Evolutionary conservation across 2,113 vertebrate genomes (phyloP).

Genomic region (Laticauda colubrina): DNA sequence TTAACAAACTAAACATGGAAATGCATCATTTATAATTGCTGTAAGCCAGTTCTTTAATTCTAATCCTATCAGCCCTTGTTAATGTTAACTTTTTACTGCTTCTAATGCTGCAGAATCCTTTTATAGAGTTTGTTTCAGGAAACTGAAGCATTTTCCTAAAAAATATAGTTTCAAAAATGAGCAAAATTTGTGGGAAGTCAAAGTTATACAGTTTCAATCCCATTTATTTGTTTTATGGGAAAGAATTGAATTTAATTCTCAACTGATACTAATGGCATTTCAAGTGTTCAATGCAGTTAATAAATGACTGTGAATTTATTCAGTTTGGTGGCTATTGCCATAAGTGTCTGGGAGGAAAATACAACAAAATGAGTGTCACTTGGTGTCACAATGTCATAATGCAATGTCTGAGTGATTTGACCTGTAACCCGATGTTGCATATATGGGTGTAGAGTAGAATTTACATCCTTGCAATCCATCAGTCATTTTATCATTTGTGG

Average conservation of each 20-base stretch:
- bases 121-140: background rate
- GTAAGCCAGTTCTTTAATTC: slow-evolving; percentile 4
- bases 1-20: background rate
- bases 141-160: background rate
- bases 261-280: background rate
- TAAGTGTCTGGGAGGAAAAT: background rate
- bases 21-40: background rate
- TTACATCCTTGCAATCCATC: background rate
- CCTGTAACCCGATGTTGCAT: background rate
- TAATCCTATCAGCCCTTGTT: background rate
- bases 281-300: background rate
- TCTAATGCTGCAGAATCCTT: background rate
- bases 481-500: background rate
- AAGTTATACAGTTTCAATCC: background rate
- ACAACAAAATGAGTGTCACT: background rate
- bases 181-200: background rate
- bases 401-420: background rate
- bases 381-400: background rate
- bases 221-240: background rate
- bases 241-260: background rate
- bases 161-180: background rate
- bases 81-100: background rate
- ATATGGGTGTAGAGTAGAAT: background rate
- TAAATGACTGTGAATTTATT: background rate
- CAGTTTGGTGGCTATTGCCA: background rate